Conservation (phyloP, 2,113 vertebrate species). For the Peromyscus leucopus region DNA sequence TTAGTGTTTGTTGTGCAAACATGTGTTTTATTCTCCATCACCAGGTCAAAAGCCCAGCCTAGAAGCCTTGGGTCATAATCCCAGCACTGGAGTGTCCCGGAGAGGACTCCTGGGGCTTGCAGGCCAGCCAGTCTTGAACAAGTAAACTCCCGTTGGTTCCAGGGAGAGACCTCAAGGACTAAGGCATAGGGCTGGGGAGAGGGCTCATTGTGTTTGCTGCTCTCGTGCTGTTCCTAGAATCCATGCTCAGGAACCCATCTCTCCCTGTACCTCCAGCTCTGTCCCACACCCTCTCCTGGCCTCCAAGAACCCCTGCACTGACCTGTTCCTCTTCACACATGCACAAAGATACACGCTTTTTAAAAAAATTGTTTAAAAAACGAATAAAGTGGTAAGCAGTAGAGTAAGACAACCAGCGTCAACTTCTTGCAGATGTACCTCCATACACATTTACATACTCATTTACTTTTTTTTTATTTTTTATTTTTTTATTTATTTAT, state of each 20-base stretch:
- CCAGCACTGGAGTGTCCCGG: no score
- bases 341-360: not conserved
- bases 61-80: not conserved
- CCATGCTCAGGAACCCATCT: no score
- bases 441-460: not conserved
- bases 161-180: not conserved
- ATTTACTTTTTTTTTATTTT: no score
- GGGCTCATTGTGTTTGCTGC: not conserved
- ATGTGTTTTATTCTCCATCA: not conserved
- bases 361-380: no score
- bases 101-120: not conserved
- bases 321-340: not conserved
- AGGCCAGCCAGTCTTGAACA: not conserved
- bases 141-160: accelerated
- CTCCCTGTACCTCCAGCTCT: not conserved
- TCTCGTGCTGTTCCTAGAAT: not conserved
- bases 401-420: not conserved
- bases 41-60: not conserved
- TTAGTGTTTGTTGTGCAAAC: not conserved
- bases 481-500: no score
- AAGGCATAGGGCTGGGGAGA: not conserved
- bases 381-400: not conserved
- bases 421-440: not conserved
- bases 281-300: not conserved
- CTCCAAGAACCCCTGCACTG: not conserved